Conservation (phyloP, 30 jellyfish, hydroid and myxozoan species). For the Catostylus mosaicus region DNA sequence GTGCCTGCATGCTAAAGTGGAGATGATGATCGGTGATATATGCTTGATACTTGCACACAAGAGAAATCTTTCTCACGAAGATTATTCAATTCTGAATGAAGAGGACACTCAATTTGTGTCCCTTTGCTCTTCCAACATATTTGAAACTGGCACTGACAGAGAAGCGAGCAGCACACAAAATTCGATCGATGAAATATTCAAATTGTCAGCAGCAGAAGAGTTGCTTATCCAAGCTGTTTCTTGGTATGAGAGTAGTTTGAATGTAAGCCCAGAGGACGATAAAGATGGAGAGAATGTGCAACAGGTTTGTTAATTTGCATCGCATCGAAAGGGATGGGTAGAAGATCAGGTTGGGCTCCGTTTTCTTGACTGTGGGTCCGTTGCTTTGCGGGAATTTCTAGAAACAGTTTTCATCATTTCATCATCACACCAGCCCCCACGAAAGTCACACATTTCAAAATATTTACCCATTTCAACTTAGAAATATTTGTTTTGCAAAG, state of each 20-base stretch:
- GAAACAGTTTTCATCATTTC: too few species aligned
- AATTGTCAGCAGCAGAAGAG: conserved; percentile 47
- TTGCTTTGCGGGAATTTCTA: too few species aligned
- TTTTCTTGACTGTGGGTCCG: neutral
- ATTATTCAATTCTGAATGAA: conserved; percentile 54
- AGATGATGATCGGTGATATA: conserved; percentile 68
- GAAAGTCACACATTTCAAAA: neutral
- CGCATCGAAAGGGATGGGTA: too few species aligned
- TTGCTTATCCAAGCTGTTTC: conserved; percentile 52
- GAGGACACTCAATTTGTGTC: conserved; percentile 56
- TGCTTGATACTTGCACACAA: conserved; percentile 59
- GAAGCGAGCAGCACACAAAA: neutral
- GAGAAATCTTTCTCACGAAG: conserved; percentile 49
- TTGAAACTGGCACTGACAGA: neutral
- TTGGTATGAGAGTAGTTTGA: conserved; percentile 73
- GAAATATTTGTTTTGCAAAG: too few species aligned
- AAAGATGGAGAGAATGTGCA: conserved; percentile 47
- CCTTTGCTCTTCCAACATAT: neutral
- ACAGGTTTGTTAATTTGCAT: conserved; percentile 46
- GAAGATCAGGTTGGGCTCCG: neutral
- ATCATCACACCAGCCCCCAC: too few species aligned
- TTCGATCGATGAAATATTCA: conserved; percentile 44
- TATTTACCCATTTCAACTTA: too few species aligned
- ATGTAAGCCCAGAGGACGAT: conserved; percentile 55
- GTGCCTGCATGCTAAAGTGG: conserved; percentile 54